Conservation (phyloP, 1,140 invertebrate genomes). For the Cydia pomonella region DNA sequence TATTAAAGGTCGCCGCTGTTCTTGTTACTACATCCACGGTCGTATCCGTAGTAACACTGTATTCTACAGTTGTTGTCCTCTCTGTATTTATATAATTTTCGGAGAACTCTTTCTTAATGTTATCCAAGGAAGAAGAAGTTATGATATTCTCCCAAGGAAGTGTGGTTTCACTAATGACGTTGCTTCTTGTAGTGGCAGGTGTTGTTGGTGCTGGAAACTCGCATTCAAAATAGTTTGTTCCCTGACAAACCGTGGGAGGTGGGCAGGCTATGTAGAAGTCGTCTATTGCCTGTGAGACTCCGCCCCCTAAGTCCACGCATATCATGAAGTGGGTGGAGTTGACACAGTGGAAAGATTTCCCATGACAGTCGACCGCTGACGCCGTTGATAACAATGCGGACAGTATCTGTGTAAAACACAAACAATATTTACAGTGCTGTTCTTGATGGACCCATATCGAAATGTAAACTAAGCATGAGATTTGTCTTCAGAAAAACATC, state of each 20-base stretch:
- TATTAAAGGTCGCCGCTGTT: background rate
- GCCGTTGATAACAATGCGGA: conserved; percentile 41
- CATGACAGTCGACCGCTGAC: conserved; percentile 61
- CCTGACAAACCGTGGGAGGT: conserved; percentile 54
- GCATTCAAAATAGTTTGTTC: conserved; percentile 67
- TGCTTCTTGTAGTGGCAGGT: conserved; percentile 9
- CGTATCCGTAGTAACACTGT: background rate
- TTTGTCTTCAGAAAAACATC: background rate
- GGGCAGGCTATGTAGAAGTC: conserved; percentile 68
- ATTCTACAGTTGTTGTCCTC: background rate
- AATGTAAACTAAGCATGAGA: too few species aligned
- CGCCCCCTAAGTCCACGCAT: conserved; percentile 73
- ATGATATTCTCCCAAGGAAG: conserved; percentile 1
- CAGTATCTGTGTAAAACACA: conserved; percentile 47
- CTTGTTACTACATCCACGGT: background rate
- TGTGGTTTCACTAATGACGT: conserved; percentile 19
- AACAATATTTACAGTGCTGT: background rate
- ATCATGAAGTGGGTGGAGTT: conserved; percentile 77
- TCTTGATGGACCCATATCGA: background rate
- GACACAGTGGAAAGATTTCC: conserved; percentile 72
- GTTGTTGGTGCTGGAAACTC: conserved; percentile 55
- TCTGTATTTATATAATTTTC: conserved; percentile 23
- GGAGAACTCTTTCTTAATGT: conserved; percentile 21
- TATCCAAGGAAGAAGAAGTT: conserved; percentile 2
- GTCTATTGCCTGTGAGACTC: conserved; percentile 65